A percentile compares a stretch with the other conserved stretches of the same genome.
Evolutionary conservation across 1,140 invertebrate genomes (phyloP).

Genomic region (Magallana angulata): DNA sequence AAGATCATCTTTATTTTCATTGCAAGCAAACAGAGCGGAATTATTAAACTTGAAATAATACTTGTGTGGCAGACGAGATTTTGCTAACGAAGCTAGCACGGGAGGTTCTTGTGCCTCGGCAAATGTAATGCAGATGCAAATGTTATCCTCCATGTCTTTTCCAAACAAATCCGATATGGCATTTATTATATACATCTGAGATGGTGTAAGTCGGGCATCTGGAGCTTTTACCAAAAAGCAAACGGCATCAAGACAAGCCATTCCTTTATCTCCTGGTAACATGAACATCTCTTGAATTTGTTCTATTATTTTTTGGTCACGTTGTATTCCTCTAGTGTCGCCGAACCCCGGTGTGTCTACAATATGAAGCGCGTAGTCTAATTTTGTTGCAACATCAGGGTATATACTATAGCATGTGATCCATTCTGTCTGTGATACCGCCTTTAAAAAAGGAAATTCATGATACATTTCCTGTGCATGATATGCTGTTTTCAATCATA

Average conservation of each 20-base stretch:
- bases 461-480: too few species aligned
- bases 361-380: slow-evolving; percentile 39
- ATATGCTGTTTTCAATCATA: too few species aligned
- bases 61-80: slow-evolving; percentile 49
- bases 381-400: slow-evolving; percentile 4
- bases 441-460: slow-evolving; percentile 19
- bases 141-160: slow-evolving; percentile 66
- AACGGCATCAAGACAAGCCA: slow-evolving; percentile 63
- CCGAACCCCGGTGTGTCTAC: slow-evolving; percentile 60
- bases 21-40: slow-evolving; percentile 45
- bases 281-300: slow-evolving; percentile 61
- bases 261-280: slow-evolving; percentile 48
- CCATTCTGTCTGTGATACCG: slow-evolving; percentile 60
- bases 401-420: slow-evolving; percentile 60
- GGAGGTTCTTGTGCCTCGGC: slow-evolving; percentile 59
- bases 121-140: slow-evolving; percentile 65
- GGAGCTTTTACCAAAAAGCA: slow-evolving; percentile 60
- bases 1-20: slow-evolving; percentile 20
- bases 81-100: slow-evolving; percentile 56
- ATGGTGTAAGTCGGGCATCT: slow-evolving; percentile 51
- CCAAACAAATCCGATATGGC: slow-evolving; percentile 66
- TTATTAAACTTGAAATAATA: slow-evolving; percentile 59
- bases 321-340: slow-evolving; percentile 60
- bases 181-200: slow-evolving; percentile 65
- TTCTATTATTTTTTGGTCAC: slow-evolving; percentile 59